Percentiles rank a stretch among this genome's conserved stretches.
Conservation (phyloP, 2,113 vertebrate species). For the Paratilapia polleni region DNA sequence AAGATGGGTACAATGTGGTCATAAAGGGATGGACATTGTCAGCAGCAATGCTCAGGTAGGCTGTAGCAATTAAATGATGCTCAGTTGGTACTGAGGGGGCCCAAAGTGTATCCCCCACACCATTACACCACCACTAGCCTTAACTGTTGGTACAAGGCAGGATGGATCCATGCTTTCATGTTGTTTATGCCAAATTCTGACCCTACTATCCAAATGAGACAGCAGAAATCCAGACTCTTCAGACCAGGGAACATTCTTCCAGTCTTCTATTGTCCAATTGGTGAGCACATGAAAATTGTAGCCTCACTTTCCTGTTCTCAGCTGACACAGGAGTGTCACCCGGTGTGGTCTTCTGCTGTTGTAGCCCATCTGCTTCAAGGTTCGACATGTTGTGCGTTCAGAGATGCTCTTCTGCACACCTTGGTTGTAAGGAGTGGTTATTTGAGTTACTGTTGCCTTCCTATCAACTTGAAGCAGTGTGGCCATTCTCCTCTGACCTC, state of each 20-base stretch:
- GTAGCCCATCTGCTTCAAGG: background rate
- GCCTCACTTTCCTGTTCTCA: background rate
- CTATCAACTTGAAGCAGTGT: too few species aligned
- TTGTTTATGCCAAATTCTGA: background rate
- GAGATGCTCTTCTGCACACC: background rate
- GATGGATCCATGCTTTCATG: background rate
- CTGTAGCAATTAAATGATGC: background rate
- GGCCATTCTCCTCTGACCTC: too few species aligned
- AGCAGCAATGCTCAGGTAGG: background rate
- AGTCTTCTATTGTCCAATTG: background rate
- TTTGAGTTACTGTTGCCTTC: too few species aligned
- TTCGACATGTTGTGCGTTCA: background rate
- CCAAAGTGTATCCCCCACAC: background rate
- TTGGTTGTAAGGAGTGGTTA: too few species aligned
- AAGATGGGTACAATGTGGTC: too few species aligned
- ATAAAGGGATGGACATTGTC: too few species aligned
- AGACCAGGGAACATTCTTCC: background rate
- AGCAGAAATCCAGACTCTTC: background rate
- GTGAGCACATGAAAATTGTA: background rate
- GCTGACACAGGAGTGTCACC: background rate
- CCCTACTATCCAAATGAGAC: background rate
- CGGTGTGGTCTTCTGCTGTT: too few species aligned
- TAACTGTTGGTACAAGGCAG: too few species aligned
- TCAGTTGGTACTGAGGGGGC: background rate
- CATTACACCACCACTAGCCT: background rate